Conservation (phyloP, 2,797 vertebrate species). For the Anas capensis region DNA sequence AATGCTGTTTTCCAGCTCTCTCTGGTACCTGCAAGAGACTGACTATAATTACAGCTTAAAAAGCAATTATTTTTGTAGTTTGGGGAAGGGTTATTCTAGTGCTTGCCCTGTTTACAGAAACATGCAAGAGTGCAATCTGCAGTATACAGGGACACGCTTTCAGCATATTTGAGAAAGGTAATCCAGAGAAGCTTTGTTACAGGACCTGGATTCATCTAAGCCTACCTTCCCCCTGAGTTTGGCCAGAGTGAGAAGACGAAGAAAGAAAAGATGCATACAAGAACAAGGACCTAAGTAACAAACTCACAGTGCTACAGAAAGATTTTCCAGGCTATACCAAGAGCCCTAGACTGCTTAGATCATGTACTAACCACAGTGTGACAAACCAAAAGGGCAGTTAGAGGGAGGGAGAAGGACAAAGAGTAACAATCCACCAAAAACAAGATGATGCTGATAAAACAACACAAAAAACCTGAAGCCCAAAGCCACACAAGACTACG, state of each 20-base stretch:
- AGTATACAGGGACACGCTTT: not conserved
- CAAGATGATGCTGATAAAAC: rapidly evolving
- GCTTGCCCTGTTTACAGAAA: not conserved
- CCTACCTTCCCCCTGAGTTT: too few species aligned
- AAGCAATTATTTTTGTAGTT: not conserved
- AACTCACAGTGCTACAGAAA: not conserved
- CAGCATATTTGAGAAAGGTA: not conserved
- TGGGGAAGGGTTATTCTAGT: not conserved
- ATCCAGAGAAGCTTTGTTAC: not conserved
- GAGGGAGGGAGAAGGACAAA: too few species aligned
- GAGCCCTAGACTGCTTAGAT: not conserved
- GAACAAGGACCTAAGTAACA: not conserved
- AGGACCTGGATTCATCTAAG: not conserved
- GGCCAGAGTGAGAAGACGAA: not conserved
- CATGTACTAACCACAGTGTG: not conserved
- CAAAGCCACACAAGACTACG: rapidly evolving
- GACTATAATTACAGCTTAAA: not conserved
- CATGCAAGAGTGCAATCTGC: not conserved
- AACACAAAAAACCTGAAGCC: not conserved
- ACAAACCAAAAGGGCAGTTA: not conserved
- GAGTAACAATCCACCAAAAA: not conserved
- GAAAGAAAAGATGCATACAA: not conserved
- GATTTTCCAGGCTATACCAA: not conserved
- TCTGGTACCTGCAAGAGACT: not conserved
- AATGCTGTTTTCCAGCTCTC: not conserved